phyloP scores from a whole-genome alignment of 2,797 vertebrate genomes.

The Botia kubotai region DNA sequence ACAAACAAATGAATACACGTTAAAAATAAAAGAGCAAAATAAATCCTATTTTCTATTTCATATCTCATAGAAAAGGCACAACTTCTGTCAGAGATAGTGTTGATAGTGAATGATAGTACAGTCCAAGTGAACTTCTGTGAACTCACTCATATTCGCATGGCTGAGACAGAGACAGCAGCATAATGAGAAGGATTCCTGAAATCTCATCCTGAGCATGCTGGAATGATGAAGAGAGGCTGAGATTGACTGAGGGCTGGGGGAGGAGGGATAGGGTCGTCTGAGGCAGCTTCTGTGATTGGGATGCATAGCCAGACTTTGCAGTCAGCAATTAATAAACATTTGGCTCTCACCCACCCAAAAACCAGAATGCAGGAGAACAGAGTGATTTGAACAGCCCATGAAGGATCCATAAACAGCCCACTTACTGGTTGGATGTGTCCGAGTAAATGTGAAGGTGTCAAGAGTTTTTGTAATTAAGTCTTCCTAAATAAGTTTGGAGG shows the following conservation, averaged over 20 bases:
- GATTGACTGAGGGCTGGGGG: background rate
- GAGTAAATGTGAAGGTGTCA: slow-evolving; percentile 64
- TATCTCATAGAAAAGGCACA: too few species aligned
- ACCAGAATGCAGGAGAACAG: slow-evolving; percentile 12
- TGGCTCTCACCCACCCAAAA: slow-evolving; percentile 44
- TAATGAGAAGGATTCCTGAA: slow-evolving; percentile 28
- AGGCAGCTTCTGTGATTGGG: slow-evolving; percentile 31
- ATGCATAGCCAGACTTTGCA: slow-evolving; percentile 51
- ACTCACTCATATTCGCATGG: background rate
- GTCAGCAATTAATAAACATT: slow-evolving; percentile 57
- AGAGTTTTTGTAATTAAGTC: slow-evolving; percentile 84
- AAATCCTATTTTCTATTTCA: too few species aligned
- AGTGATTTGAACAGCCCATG: slow-evolving; percentile 13
- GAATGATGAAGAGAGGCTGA: slow-evolving; percentile 4
- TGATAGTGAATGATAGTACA: background rate
- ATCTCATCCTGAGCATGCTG: slow-evolving; percentile 22
- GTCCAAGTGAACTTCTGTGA: slow-evolving; percentile 7
- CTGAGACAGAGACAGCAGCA: background rate
- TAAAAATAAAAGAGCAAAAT: too few species aligned
- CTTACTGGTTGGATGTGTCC: slow-evolving; percentile 44
- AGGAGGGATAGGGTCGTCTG: background rate
- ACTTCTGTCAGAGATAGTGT: background rate
- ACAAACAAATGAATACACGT: background rate
- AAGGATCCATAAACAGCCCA: slow-evolving; percentile 39
- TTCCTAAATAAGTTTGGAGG: slow-evolving; percentile 61